Percentiles rank a stretch among this genome's conserved stretches.
phyloP scores from a whole-genome alignment of 2,888 invertebrate species.

The Hybos culiciformis region DNA sequence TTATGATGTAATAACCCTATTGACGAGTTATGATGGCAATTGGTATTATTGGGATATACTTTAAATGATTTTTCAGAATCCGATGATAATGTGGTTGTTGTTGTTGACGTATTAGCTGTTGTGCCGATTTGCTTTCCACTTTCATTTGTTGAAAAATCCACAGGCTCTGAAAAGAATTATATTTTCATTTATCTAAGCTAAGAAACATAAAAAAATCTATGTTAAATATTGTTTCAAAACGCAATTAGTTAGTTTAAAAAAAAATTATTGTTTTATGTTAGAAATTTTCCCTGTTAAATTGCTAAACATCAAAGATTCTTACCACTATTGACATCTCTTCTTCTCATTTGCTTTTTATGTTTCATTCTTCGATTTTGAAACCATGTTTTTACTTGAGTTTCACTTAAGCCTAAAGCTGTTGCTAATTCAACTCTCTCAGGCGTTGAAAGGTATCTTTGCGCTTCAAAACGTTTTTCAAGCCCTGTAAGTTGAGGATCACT shows the following conservation, averaged over 20 bases:
- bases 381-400: conserved; percentile 97
- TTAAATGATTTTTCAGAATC: conserved; percentile 15
- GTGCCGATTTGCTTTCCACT: conserved; percentile 12
- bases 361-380: conserved; percentile 97
- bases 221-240: conserved; percentile 6
- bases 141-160: conserved; percentile 35
- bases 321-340: conserved; percentile 33
- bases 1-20: conserved; percentile 2
- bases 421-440: conserved; percentile 93
- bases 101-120: conserved; percentile 9
- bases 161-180: conserved; percentile 28
- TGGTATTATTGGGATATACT: conserved; percentile 8
- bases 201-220: conserved; percentile 19
- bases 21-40: conserved; percentile 4
- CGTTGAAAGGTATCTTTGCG: conserved; percentile 88
- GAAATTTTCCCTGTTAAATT: background rate
- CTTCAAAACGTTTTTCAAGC: conserved; percentile 87
- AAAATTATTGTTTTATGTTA: background rate
- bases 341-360: conserved; percentile 73
- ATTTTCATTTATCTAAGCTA: conserved; percentile 19
- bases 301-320: conserved; percentile 14
- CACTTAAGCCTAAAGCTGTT: conserved; percentile 80
- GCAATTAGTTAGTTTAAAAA: background rate
- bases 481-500: conserved; percentile 72
- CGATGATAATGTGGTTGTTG: conserved; percentile 14